phyloP scores from a whole-genome alignment of 2,888 invertebrate species.

The Ypsolopha sequella region DNA sequence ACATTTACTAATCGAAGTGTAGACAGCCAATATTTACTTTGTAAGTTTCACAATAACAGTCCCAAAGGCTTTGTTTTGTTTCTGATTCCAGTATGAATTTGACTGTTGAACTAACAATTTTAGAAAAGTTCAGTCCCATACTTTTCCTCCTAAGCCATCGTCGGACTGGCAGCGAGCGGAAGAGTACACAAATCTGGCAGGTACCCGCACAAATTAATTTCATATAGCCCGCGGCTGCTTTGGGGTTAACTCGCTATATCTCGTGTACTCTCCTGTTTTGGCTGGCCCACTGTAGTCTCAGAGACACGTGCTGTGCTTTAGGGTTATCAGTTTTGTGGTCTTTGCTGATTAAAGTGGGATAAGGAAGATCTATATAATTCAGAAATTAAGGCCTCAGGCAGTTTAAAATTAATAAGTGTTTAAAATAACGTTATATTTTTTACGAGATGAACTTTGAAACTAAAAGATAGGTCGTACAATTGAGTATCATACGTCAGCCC shows the following conservation, averaged over 20 bases:
- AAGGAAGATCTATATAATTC: too few species aligned
- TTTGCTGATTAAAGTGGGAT: neutral
- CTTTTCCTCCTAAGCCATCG: slow-evolving; percentile 17
- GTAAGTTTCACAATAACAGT: too few species aligned
- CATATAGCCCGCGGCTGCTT: slow-evolving; percentile 38
- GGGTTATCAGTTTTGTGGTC: neutral
- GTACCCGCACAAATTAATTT: slow-evolving; percentile 59
- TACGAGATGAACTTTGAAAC: too few species aligned
- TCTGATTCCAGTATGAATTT: too few species aligned
- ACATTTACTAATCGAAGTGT: too few species aligned
- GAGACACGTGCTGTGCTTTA: slow-evolving; percentile 3
- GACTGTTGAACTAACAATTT: slow-evolving; percentile 1
- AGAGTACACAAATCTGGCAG: slow-evolving; percentile 55
- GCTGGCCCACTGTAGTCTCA: neutral
- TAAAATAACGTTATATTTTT: too few species aligned
- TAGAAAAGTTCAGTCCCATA: slow-evolving; percentile 19
- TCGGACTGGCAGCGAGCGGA: slow-evolving; percentile 22
- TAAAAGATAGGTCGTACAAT: too few species aligned
- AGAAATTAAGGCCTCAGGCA: neutral
- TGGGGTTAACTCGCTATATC: slow-evolving; percentile 1
- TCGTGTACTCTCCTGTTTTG: neutral
- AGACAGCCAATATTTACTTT: too few species aligned
- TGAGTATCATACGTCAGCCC: too few species aligned
- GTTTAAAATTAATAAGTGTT: neutral
- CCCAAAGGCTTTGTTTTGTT: too few species aligned